These are phyloP conservation scores for Lasioglossum baleicum DNA, from an alignment of 1,140 invertebrate species.

Conservation along the genomic window DNA sequence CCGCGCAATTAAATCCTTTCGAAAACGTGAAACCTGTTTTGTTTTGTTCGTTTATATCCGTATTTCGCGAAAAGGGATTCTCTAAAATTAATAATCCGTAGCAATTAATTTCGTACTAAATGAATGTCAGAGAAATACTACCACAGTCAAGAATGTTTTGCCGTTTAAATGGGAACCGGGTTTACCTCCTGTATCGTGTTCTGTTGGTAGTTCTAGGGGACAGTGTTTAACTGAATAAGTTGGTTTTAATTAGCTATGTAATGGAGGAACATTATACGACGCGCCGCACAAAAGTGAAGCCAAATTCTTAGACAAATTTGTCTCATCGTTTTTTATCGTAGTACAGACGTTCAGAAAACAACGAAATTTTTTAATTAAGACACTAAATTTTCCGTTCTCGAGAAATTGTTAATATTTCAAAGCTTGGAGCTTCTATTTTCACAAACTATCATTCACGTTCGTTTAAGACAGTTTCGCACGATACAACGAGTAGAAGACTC, in stretches of 20 bases:
- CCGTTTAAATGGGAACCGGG: neutral
- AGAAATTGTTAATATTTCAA: too few relatives aligned
- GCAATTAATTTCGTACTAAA: neutral
- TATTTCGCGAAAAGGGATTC: neutral
- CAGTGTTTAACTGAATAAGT: neutral
- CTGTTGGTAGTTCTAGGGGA: neutral
- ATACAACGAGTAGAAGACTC: too few relatives aligned
- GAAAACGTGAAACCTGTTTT: neutral
- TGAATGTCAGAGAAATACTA: neutral
- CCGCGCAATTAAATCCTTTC: neutral
- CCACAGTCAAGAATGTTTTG: neutral
- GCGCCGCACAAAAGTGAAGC: too few relatives aligned
- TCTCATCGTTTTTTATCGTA: too few relatives aligned
- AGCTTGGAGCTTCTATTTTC: too few relatives aligned
- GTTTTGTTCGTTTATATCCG: neutral
- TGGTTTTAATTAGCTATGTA: neutral
- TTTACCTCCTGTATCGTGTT: neutral
- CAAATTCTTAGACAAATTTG: too few relatives aligned
- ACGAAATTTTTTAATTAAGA: too few relatives aligned
- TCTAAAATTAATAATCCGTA: neutral
- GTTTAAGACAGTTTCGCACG: too few relatives aligned
- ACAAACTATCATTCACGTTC: too few relatives aligned
- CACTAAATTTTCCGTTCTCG: too few relatives aligned
- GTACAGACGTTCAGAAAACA: too few relatives aligned
- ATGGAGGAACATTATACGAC: neutral